Evolutionary conservation across 2,113 vertebrate species (phyloP), one percentile per base, ranked within the genome.

Genomic region (Nycticebus coucang): DNA sequence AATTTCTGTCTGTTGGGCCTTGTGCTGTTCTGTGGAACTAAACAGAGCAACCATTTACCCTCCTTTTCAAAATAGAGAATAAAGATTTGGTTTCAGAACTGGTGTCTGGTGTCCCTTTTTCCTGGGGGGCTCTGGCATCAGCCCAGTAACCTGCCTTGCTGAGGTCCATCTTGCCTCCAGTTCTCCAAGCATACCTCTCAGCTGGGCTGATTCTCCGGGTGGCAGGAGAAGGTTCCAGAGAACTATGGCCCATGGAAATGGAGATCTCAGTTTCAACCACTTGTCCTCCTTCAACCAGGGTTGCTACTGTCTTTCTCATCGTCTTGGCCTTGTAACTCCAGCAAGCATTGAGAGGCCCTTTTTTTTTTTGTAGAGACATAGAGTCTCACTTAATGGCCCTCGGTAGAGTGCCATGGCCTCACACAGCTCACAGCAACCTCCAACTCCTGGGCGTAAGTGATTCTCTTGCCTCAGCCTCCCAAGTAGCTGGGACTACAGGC

Each of bases 81-180:
- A 87, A 98, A 98, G 79, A 96, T 97, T 72, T 68, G 96, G 60
- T 92, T 96, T 78, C 97, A 98, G 97, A 86, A 78, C 28, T 98
- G 97, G 68, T 96, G 98, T 86, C 97, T 98, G 98, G 98, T 98
- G 82, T 98, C 98, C 95, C 98, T 99, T 68, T 91, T 97, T 97
- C 97, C 93, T 75, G 81, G 45, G 98, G 50, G 21, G 2, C 10
- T 60, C 4, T 60, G 55, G 15, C 28, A 41, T 35, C 53, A 28
- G 14, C 62, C 24, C 17, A 11, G n/a, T 37, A 35, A 35, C 45
- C 64, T 3, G 3, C 30, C 41, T 26, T 50, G 8, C 22, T 35
- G 2, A 35, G 26, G 4, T 55, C 30, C 53, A 8, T 24, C 12
- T 17, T 8, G 10, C 28, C 18, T 79, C 6, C 12, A 3, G 26